phyloP scores from a whole-genome alignment of 2,113 vertebrate species.

The Sebastes schlegelii region DNA sequence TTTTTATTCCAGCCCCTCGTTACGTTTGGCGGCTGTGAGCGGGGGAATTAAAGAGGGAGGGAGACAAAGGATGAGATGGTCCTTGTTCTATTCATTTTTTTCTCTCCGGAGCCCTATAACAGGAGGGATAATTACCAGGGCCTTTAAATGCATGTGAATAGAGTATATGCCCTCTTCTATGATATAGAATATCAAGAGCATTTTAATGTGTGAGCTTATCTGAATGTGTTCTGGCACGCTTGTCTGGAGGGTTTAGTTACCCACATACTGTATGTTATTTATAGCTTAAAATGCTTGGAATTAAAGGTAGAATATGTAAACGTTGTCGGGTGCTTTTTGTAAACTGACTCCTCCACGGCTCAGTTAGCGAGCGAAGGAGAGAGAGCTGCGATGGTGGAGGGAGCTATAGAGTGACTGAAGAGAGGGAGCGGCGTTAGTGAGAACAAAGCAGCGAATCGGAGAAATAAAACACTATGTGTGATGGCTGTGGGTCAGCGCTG shows the following conservation, averaged over 20 bases:
- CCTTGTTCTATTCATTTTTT: conserved; percentile 60
- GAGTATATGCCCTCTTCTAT: conserved; percentile 25
- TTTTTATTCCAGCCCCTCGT: conserved; percentile 61
- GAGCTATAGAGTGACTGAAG: too few relatives aligned
- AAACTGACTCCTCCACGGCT: too few relatives aligned
- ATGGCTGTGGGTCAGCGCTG: too few relatives aligned
- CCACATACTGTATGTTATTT: neutral
- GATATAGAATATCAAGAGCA: conserved; percentile 22
- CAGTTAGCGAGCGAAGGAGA: too few relatives aligned
- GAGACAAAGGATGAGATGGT: conserved; percentile 68
- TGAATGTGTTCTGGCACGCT: conserved; percentile 19
- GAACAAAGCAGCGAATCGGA: too few relatives aligned
- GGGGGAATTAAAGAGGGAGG: conserved; percentile 48
- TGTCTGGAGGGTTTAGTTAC: conserved; percentile 3
- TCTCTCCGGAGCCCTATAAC: conserved; percentile 54
- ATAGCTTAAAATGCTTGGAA: conserved; percentile 18
- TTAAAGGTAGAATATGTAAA: neutral
- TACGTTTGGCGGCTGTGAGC: conserved; percentile 45
- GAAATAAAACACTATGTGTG: too few relatives aligned
- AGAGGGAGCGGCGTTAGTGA: too few relatives aligned
- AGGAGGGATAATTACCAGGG: conserved; percentile 67
- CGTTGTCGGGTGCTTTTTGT: too few relatives aligned
- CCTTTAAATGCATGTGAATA: conserved; percentile 57
- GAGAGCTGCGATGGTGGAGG: too few relatives aligned
- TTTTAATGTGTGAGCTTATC: conserved; percentile 22